Percentiles rank a stretch among this genome's conserved stretches.
phyloP scores from a whole-genome alignment of 2,113 vertebrate species.

The Chaetura pelagica region DNA sequence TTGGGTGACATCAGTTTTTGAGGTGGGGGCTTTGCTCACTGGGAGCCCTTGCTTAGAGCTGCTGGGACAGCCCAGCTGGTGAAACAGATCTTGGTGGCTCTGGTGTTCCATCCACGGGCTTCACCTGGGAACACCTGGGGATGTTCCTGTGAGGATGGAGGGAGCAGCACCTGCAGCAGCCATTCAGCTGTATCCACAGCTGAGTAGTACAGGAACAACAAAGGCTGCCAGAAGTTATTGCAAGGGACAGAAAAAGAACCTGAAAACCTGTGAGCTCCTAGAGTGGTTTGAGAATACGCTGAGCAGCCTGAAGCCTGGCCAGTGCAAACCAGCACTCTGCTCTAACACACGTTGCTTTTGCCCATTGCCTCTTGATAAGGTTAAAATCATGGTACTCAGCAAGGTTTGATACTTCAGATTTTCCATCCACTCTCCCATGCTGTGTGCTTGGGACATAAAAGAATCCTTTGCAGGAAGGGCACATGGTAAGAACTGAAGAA shows the following conservation, averaged over 20 bases:
- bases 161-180: background rate
- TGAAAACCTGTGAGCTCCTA: background rate
- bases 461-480: background rate
- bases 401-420: background rate
- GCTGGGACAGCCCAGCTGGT: background rate
- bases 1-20: background rate
- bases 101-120: background rate
- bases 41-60: background rate
- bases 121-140: background rate
- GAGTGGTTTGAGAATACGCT: background rate
- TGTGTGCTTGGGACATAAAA: background rate
- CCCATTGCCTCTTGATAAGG: background rate
- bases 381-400: background rate
- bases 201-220: accelerated
- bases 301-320: background rate
- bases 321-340: accelerated
- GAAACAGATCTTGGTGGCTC: accelerated
- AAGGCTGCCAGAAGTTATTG: background rate
- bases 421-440: background rate
- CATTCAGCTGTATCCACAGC: accelerated
- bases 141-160: background rate
- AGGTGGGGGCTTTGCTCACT: background rate
- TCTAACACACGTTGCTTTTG: background rate
- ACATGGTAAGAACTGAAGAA: background rate
- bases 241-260: background rate